Evolutionary conservation across 2,888 invertebrate species (phyloP).

Genomic region (Lasioglossum villosulum): DNA sequence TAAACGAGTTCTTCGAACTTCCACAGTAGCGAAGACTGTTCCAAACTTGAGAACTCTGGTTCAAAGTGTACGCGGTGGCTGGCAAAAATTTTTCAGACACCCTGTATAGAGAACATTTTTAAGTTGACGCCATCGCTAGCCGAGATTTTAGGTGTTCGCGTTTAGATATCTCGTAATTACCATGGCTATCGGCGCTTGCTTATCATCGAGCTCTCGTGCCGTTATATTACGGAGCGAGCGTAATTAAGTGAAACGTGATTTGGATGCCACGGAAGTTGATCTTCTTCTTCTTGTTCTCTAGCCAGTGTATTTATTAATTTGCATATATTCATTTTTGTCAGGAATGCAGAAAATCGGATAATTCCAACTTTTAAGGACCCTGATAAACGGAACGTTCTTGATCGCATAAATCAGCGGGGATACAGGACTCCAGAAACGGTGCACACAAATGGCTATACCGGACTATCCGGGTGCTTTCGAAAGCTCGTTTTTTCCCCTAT

Average conservation of each 20-base stretch:
- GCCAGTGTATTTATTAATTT: background rate
- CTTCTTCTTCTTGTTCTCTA: no score
- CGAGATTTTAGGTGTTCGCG: background rate
- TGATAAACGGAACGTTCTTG: slow-evolving; percentile 44
- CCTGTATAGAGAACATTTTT: background rate
- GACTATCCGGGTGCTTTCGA: slow-evolving; percentile 50
- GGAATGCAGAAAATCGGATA: background rate
- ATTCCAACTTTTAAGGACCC: slow-evolving; percentile 30
- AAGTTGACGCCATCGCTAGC: background rate
- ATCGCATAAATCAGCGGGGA: slow-evolving; percentile 45
- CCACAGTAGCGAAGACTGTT: background rate
- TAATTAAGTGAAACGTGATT: slow-evolving; percentile 14
- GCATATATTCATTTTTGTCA: background rate
- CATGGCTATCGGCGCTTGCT: background rate
- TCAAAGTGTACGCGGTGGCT: background rate
- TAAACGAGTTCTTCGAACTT: background rate
- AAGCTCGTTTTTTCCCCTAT: slow-evolving; percentile 51
- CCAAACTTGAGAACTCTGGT: background rate
- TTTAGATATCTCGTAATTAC: slow-evolving; percentile 11
- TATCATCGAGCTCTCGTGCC: background rate
- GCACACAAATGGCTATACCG: slow-evolving; percentile 41
- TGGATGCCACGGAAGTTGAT: background rate
- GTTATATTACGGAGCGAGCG: background rate
- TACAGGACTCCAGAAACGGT: slow-evolving; percentile 21
- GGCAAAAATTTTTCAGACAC: background rate